These are phyloP conservation scores for Heliocidaris tuberculata DNA, from an alignment of 35 echinoderm and acorn worm genomes.

Conservation along the genomic window DNA sequence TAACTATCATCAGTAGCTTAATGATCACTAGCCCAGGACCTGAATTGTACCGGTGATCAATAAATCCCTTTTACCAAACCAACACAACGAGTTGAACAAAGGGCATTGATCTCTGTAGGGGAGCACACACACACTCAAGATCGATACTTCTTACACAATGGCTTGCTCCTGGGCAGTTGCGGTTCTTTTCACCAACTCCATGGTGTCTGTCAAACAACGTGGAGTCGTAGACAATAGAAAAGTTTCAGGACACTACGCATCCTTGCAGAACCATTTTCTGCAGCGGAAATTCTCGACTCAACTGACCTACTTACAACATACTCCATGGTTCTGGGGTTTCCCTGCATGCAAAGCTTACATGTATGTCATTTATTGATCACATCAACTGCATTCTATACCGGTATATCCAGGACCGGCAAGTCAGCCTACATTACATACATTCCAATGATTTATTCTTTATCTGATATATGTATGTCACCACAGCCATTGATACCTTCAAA, in stretches of 20 bases:
- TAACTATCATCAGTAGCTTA: background rate
- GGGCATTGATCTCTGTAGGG: background rate
- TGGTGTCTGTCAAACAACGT: background rate
- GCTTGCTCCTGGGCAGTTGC: background rate
- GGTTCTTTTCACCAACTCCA: background rate
- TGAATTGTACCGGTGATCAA: background rate
- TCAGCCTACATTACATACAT: no score
- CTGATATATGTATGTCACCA: no score
- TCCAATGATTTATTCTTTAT: no score
- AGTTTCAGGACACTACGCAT: background rate
- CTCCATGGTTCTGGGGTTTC: no score
- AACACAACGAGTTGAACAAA: background rate
- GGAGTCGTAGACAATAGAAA: background rate
- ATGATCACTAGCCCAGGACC: background rate
- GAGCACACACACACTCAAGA: background rate
- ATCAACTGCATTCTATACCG: no score
- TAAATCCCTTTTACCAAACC: background rate
- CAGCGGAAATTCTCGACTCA: no score
- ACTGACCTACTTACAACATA: no score
- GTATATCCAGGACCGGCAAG: no score
- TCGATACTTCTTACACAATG: background rate
- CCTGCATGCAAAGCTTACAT: no score
- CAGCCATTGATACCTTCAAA: no score
- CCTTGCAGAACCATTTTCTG: background rate
- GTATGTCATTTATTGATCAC: no score